These are phyloP conservation scores for Tachystola acroxantha DNA, from an alignment of 2,888 invertebrate species.

Conservation along the genomic window DNA sequence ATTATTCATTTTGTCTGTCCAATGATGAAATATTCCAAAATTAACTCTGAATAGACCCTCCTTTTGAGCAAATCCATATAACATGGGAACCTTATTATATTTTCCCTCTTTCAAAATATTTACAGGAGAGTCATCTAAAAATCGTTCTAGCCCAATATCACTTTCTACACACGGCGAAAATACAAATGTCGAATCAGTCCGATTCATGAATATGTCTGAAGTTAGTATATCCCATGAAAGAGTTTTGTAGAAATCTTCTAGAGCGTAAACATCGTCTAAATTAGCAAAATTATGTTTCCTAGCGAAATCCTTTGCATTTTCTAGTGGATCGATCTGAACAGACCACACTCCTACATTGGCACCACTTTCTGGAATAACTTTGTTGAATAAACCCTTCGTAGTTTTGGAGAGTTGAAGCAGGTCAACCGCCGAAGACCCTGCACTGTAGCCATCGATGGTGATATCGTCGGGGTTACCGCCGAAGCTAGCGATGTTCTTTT, in stretches of 20 bases:
- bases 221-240: slow-evolving; percentile 26
- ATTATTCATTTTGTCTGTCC: slow-evolving; percentile 32
- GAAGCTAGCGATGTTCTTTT: slow-evolving; percentile 60
- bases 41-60: slow-evolving; percentile 34
- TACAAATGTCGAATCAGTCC: slow-evolving; percentile 21
- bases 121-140: slow-evolving; percentile 33
- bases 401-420: slow-evolving; percentile 47
- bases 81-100: slow-evolving; percentile 33
- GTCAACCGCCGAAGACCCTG: slow-evolving; percentile 48
- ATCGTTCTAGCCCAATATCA: slow-evolving; percentile 20
- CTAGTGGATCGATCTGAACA: slow-evolving; percentile 51
- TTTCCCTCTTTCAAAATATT: slow-evolving; percentile 30
- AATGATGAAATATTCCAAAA: slow-evolving; percentile 22
- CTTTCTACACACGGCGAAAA: slow-evolving; percentile 20
- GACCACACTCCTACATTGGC: slow-evolving; percentile 57
- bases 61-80: slow-evolving; percentile 45
- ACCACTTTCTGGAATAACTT: slow-evolving; percentile 61
- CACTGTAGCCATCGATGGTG: slow-evolving; percentile 64
- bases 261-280: slow-evolving; percentile 27
- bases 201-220: slow-evolving; percentile 17
- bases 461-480: slow-evolving; percentile 64
- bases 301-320: slow-evolving; percentile 49
- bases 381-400: slow-evolving; percentile 53
- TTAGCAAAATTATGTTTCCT: slow-evolving; percentile 33
- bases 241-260: slow-evolving; percentile 41